Conservation (phyloP, 1,140 invertebrate genomes). For the Cylas formicarius region DNA sequence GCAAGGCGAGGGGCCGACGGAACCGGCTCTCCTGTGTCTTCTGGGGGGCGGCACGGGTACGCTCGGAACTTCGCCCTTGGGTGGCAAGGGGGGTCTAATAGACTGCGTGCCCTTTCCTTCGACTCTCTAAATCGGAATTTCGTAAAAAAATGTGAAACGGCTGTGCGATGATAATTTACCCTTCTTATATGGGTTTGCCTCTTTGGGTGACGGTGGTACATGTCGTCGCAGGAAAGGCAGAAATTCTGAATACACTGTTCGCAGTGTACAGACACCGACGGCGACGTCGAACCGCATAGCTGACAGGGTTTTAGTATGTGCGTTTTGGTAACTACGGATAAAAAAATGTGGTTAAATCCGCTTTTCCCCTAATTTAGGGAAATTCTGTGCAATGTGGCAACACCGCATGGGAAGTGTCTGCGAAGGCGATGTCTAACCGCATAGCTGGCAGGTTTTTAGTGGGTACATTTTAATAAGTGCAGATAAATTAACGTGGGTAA, state of each 20-base stretch:
- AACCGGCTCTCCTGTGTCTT: constrained; percentile 55
- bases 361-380: too few species aligned
- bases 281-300: constrained; percentile 70
- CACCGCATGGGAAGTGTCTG: too few species aligned
- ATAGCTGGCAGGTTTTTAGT: constrained; percentile 86
- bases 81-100: constrained; percentile 68
- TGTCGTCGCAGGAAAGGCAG: constrained; percentile 83
- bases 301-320: too few species aligned
- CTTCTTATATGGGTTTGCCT: constrained; percentile 68
- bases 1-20: constrained; percentile 42
- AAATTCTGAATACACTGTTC: constrained; percentile 74
- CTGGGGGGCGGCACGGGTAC: constrained; percentile 79
- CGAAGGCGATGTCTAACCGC: constrained; percentile 67
- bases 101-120: constrained; percentile 25
- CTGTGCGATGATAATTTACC: constrained; percentile 42
- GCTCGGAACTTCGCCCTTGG: constrained; percentile 57
- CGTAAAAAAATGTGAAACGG: constrained; percentile 4
- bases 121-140: constrained; percentile 18
- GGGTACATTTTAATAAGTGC: too few species aligned
- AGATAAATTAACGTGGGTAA: too few species aligned
- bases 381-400: too few species aligned
- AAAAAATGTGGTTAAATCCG: too few species aligned
- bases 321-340: too few species aligned
- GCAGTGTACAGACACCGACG: constrained; percentile 68
- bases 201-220: constrained; percentile 90